Evolutionary conservation across 2,888 invertebrate genomes (phyloP).

Genomic region (Parasteatoda lunata): DNA sequence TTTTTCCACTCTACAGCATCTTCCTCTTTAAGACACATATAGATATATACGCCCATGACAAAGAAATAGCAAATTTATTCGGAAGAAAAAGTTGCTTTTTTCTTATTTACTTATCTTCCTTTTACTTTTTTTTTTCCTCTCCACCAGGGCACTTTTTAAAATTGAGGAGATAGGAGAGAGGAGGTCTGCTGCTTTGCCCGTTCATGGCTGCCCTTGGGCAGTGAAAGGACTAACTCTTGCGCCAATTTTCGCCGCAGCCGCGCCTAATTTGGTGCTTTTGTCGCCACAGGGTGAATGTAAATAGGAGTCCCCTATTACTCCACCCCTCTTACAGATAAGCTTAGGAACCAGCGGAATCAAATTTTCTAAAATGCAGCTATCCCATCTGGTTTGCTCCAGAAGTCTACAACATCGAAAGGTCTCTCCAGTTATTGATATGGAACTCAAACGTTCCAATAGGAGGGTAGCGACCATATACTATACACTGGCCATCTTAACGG

Average conservation of each 20-base stretch:
- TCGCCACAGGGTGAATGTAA: constrained; percentile 65
- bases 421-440: constrained; percentile 29
- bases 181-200: constrained; percentile 17
- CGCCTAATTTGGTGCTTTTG: constrained; percentile 62
- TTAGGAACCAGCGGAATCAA: constrained; percentile 49
- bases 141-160: constrained; percentile 42
- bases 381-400: constrained; percentile 42
- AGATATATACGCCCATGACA: constrained; percentile 47
- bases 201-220: constrained; percentile 45
- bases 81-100: constrained; percentile 59
- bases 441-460: background rate
- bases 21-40: constrained; percentile 37
- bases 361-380: constrained; percentile 54
- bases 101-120: constrained; percentile 56
- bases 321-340: constrained; percentile 1
- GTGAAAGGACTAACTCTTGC: constrained; percentile 66
- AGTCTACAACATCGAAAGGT: constrained; percentile 2
- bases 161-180: constrained; percentile 36
- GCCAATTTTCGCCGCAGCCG: constrained; percentile 64
- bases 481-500: background rate
- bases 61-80: constrained; percentile 68
- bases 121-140: constrained; percentile 32
- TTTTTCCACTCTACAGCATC: constrained; percentile 40
- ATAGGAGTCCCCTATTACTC: constrained; percentile 25
- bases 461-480: background rate